These are phyloP conservation scores for Entelurus aequoreus DNA, from an alignment of 2,113 vertebrate genomes.

Conservation along the genomic window DNA sequence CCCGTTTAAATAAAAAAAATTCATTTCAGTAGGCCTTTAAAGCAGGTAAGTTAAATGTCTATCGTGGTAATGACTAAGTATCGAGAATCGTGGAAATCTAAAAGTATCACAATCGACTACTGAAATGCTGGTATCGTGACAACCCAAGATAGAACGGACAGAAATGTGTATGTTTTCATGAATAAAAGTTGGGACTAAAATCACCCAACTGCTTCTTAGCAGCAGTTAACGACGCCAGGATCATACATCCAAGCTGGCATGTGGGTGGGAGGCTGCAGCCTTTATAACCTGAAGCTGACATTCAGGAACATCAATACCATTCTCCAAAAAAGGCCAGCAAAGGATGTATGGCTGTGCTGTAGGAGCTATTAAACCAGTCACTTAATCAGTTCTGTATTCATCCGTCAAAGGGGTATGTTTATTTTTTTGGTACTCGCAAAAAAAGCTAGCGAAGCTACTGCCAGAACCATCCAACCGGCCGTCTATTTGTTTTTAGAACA, in stretches of 20 bases:
- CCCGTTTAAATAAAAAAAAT: no score
- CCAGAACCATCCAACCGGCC: not conserved
- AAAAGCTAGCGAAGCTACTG: not conserved
- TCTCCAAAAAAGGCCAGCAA: not conserved
- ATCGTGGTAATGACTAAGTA: no score
- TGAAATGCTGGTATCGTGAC: no score
- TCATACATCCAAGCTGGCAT: not conserved
- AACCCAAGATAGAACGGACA: no score
- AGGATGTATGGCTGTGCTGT: not conserved
- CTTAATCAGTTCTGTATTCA: constrained; percentile 1
- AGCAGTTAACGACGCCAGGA: not conserved
- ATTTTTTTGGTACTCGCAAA: not conserved
- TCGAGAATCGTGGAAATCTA: no score
- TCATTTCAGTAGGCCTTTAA: no score
- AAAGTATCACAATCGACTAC: no score
- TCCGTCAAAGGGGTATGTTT: not conserved
- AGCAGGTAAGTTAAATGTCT: no score
- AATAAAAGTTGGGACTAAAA: not conserved
- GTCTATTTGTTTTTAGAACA: no score
- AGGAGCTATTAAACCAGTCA: not conserved
- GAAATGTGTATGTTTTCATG: not conserved
- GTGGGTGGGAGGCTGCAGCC: not conserved
- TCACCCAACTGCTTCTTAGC: not conserved
- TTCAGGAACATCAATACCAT: not conserved
- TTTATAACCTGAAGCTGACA: not conserved